A percentile compares a stretch with the other conserved stretches of the same genome.
Conservation (phyloP, 2,888 invertebrate genomes). For the Onthophagus sagittarius region DNA sequence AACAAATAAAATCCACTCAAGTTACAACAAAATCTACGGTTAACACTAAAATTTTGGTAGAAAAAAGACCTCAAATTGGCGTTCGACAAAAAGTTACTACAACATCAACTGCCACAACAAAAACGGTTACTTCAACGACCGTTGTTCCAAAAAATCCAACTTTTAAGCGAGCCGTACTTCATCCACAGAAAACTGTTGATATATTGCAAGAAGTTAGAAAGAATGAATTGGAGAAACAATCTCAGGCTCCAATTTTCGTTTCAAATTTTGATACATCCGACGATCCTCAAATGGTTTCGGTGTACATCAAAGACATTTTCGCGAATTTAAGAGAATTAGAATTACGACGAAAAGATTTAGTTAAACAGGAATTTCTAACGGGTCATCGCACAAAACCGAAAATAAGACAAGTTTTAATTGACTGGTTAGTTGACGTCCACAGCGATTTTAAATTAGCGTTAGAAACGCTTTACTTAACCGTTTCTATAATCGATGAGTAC, state of each 20-base stretch:
- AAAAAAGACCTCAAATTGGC: constrained; percentile 37
- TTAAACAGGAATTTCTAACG: constrained; percentile 58
- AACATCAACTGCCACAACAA: background rate
- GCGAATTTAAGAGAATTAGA: constrained; percentile 75
- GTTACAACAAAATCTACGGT: background rate
- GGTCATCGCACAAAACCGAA: constrained; percentile 71
- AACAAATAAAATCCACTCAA: background rate
- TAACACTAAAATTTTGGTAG: constrained; percentile 18
- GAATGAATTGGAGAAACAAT: constrained; percentile 5
- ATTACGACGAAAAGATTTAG: constrained; percentile 53
- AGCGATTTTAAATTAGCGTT: constrained; percentile 76
- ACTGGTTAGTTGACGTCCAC: constrained; percentile 94
- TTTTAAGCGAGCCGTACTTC: background rate
- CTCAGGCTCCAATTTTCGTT: background rate
- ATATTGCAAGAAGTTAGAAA: constrained; percentile 13
- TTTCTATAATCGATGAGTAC: constrained; percentile 86
- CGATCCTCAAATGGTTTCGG: constrained; percentile 75
- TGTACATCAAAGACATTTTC: constrained; percentile 89
- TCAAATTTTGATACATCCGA: constrained; percentile 53
- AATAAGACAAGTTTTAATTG: constrained; percentile 86
- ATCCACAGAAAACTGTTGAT: constrained; percentile 16
- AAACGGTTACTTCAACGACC: background rate
- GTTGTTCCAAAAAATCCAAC: constrained; percentile 6
- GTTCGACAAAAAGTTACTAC: constrained; percentile 32
- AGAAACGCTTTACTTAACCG: constrained; percentile 87